These are phyloP conservation scores for Vireo altiloquus DNA, from an alignment of 2,113 vertebrate species.

Conservation along the genomic window DNA sequence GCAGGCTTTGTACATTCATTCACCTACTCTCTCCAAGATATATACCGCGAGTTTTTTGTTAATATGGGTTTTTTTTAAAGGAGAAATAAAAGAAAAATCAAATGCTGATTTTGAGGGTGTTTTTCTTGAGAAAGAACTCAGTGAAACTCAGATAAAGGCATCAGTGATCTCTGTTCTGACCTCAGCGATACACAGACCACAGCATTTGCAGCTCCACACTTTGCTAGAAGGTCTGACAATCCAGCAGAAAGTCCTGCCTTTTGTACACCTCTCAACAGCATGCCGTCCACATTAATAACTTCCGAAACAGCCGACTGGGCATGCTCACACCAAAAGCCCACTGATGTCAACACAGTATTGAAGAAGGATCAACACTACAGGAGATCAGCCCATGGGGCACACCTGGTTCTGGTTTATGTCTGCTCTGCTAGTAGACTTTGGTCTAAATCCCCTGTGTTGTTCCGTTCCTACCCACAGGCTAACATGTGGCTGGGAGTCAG, in stretches of 20 bases:
- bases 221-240: not conserved
- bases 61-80: rapidly evolving
- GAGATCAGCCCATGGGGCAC: not conserved
- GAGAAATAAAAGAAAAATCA: not conserved
- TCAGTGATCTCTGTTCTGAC: not conserved
- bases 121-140: not conserved
- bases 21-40: not conserved
- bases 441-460: not conserved
- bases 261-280: not conserved
- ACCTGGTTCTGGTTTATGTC: slow-evolving; percentile 31
- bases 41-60: rapidly evolving
- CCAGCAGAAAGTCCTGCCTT: not conserved
- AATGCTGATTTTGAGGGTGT: not conserved
- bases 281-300: not conserved
- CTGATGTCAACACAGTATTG: not conserved
- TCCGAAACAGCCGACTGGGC: not conserved
- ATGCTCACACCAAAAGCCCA: not conserved
- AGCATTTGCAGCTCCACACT: not conserved
- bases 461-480: not conserved
- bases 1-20: not conserved
- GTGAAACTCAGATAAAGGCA: not conserved
- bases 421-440: not conserved
- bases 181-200: not conserved
- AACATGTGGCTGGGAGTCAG: not conserved
- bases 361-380: not conserved